Evolutionary conservation across 2,113 vertebrate species (phyloP).

Genomic region (Kobus ellipsiprymnus): DNA sequence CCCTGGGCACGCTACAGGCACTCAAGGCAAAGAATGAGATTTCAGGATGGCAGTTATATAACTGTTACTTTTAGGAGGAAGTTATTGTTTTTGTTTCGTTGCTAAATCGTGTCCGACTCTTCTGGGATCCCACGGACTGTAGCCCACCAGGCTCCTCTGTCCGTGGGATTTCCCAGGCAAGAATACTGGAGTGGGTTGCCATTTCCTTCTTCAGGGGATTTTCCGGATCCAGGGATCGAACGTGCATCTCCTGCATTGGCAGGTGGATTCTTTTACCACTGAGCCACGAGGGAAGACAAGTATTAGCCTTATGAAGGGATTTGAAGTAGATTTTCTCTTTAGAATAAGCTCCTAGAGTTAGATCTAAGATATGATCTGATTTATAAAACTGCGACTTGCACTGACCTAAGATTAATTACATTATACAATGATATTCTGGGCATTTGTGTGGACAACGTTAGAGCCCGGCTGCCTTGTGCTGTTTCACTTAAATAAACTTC

Average conservation of each 20-base stretch:
- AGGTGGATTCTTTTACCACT: neutral
- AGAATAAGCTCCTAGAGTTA: neutral
- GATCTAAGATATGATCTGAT: neutral
- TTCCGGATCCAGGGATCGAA: neutral
- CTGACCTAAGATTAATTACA: neutral
- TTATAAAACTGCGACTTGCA: neutral
- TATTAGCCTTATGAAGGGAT: neutral
- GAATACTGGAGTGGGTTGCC: neutral
- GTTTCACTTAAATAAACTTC: neutral
- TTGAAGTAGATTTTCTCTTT: neutral
- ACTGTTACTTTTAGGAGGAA: neutral
- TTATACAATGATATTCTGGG: neutral
- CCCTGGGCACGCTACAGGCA: too few relatives aligned
- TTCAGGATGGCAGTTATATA: neutral
- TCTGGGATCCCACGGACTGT: neutral
- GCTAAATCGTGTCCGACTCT: neutral
- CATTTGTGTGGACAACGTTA: neutral
- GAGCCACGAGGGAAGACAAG: neutral
- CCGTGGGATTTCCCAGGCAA: neutral
- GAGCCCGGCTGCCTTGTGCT: rapidly evolving
- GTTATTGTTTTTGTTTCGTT: neutral
- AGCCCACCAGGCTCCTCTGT: neutral
- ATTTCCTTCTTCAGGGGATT: neutral
- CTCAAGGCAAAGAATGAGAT: neutral
- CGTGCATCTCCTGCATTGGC: neutral